phyloP scores from a whole-genome alignment of 2,113 vertebrate species.

The Alaudala cheleensis region DNA sequence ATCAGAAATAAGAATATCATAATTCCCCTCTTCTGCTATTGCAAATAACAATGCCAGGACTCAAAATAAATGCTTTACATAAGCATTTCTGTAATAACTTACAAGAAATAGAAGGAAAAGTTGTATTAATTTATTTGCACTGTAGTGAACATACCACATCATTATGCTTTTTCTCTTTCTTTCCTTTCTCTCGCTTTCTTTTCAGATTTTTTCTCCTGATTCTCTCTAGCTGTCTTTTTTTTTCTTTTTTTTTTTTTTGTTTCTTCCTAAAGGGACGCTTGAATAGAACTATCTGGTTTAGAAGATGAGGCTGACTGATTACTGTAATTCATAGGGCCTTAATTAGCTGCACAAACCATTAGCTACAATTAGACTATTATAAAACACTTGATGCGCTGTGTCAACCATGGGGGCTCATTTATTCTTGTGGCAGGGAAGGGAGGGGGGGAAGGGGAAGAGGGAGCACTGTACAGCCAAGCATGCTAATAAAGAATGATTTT shows the following conservation, averaged over 20 bases:
- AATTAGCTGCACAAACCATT: constrained; percentile 99
- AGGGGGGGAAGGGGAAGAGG: constrained; percentile 51
- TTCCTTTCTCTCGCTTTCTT: constrained; percentile 55
- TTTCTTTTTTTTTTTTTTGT: constrained; percentile 20
- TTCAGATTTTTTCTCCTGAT: background rate
- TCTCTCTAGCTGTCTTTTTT: background rate
- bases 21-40: background rate
- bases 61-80: background rate
- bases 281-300: constrained; percentile 83
- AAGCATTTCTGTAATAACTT: constrained; percentile 45
- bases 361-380: constrained; percentile 99
- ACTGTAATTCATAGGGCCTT: constrained; percentile 99
- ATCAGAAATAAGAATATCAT: background rate
- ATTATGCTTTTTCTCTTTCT: constrained; percentile 52
- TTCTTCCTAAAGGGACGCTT: constrained; percentile 73
- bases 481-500: constrained; percentile 85
- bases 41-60: background rate
- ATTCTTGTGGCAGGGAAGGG: constrained; percentile 78
- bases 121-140: constrained; percentile 51
- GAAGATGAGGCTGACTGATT: constrained; percentile 96
- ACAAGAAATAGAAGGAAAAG: background rate
- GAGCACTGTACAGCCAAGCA: constrained; percentile 66
- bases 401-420: constrained; percentile 86
- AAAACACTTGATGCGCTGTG: constrained; percentile 91
- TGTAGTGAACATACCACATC: constrained; percentile 24